Conservation (phyloP, 64 coral and sea anemone genomes). For the Stylophora pistillata region DNA sequence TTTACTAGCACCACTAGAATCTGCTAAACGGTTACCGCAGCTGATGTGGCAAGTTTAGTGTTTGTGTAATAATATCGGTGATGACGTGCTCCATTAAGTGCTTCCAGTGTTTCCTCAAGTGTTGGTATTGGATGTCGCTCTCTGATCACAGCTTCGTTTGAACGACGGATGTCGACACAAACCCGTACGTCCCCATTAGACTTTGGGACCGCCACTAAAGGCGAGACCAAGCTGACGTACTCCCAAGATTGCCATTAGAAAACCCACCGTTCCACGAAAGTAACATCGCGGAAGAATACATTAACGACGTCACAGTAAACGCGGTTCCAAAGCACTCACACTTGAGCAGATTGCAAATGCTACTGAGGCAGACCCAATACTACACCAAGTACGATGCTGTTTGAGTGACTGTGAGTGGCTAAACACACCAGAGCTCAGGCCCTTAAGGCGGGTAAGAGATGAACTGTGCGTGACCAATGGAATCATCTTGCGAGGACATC, state of each 20-base stretch:
- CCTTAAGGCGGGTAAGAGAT: constrained; percentile 26
- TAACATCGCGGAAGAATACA: constrained; percentile 40
- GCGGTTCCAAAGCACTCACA: constrained; percentile 33
- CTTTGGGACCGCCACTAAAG: constrained; percentile 11
- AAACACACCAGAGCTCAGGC: background rate
- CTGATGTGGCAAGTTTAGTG: constrained; percentile 18
- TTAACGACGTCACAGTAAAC: constrained; percentile 3
- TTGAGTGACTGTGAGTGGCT: constrained; percentile 13
- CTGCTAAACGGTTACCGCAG: background rate
- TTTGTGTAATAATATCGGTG: too few relatives aligned
- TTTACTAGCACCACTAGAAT: constrained; percentile 9
- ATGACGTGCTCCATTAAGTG: background rate
- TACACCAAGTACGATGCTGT: constrained; percentile 20
- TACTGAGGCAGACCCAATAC: too few relatives aligned
- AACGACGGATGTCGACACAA: background rate
- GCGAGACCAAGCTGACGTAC: constrained; percentile 30
- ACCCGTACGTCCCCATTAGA: constrained; percentile 18
- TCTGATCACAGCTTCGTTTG: too few relatives aligned
- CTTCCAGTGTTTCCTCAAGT: background rate
- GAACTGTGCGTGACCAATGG: constrained; percentile 15
- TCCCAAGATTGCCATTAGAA: constrained; percentile 27
- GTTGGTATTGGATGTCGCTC: constrained; percentile 25
- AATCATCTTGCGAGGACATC: constrained; percentile 12
- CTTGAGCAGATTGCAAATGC: constrained; percentile 27
- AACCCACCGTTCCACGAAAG: constrained; percentile 1